Conservation (phyloP, 1,140 invertebrate species). For the Saxidomus purpurata region DNA sequence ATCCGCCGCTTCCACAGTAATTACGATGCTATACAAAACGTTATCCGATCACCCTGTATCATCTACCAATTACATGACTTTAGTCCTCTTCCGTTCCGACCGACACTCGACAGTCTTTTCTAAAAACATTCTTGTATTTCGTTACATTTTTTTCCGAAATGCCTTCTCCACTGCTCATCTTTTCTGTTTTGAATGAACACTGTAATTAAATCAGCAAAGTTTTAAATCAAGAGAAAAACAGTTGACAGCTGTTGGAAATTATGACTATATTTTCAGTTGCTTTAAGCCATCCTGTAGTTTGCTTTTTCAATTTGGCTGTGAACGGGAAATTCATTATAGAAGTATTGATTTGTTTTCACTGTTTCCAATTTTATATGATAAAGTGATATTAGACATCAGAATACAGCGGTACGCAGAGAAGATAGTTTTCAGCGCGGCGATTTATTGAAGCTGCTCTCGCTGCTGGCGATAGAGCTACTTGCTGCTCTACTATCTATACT, state of each 20-base stretch:
- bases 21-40: too few relatives aligned
- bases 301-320: slow-evolving; percentile 49
- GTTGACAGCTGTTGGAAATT: slow-evolving; percentile 33
- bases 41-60: background rate
- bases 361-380: slow-evolving; percentile 36
- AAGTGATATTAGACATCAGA: slow-evolving; percentile 41
- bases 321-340: slow-evolving; percentile 52
- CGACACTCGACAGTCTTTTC: too few relatives aligned
- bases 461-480: background rate
- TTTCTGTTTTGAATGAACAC: background rate
- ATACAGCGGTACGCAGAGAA: background rate
- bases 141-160: too few relatives aligned
- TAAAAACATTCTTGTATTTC: too few relatives aligned
- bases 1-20: background rate
- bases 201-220: slow-evolving; percentile 11
- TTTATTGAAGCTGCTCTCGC: slow-evolving; percentile 14
- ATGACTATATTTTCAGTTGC: slow-evolving; percentile 24
- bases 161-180: background rate
- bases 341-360: slow-evolving; percentile 48
- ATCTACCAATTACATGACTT: background rate
- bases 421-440: slow-evolving; percentile 21
- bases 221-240: slow-evolving; percentile 34
- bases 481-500: background rate
- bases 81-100: too few relatives aligned
- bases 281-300: slow-evolving; percentile 49